A percentile compares a stretch with the other conserved stretches of the same genome.
Evolutionary conservation across 2,888 invertebrate species (phyloP).

Genomic region (Mycalesis mineus): DNA sequence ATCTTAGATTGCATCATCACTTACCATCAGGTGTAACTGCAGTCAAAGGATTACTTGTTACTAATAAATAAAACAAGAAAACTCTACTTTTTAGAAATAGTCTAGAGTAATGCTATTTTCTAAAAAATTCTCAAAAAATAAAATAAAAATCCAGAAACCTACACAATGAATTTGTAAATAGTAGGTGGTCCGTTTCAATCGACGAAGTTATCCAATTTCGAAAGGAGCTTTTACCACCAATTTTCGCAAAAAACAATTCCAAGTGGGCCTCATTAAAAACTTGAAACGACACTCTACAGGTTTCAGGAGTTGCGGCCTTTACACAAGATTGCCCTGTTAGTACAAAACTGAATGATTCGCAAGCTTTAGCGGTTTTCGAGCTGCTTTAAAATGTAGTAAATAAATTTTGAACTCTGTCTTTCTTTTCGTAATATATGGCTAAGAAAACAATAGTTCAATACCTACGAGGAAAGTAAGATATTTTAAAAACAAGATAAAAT

Average conservation of each 20-base stretch:
- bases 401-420: not conserved
- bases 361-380: not conserved
- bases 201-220: conserved; percentile 7
- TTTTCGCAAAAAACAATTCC: conserved; percentile 12
- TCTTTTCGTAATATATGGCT: not conserved
- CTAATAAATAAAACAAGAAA: too few species aligned
- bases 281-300: conserved; percentile 17
- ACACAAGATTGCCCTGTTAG: not conserved
- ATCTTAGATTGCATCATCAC: too few species aligned
- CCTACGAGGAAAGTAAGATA: too few species aligned
- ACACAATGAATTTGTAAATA: not conserved
- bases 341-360: not conserved
- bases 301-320: conserved; percentile 11
- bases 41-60: too few species aligned
- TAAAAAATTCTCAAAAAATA: not conserved
- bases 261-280: conserved; percentile 19
- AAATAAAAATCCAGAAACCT: not conserved
- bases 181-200: not conserved
- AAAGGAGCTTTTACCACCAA: conserved; percentile 7
- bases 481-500: too few species aligned
- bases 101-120: too few species aligned
- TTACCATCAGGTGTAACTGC: too few species aligned
- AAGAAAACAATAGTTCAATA: too few species aligned
- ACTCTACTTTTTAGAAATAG: too few species aligned
- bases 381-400: not conserved